Conservation (phyloP, 2,113 vertebrate genomes). For the Mobula birostris region DNA sequence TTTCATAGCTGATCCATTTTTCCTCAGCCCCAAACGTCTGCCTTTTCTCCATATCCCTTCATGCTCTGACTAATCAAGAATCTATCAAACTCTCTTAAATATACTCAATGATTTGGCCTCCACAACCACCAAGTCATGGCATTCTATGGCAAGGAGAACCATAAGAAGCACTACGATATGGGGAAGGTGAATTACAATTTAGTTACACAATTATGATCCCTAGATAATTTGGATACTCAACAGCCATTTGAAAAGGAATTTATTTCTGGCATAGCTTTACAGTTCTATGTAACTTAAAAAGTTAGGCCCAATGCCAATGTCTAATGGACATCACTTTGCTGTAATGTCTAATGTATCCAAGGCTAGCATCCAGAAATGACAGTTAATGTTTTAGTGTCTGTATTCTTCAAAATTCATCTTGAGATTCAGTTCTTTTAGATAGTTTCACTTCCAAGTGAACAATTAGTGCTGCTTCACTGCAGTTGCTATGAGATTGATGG, state of each 20-base stretch:
- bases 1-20: too few relatives aligned
- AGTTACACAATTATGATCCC: background rate
- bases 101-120: too few relatives aligned
- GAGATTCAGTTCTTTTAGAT: background rate
- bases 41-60: too few relatives aligned
- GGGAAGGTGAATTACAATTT: background rate
- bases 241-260: background rate
- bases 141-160: background rate
- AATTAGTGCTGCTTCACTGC: too few relatives aligned
- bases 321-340: background rate
- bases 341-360: background rate
- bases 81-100: too few relatives aligned
- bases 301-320: background rate
- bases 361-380: background rate
- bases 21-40: too few relatives aligned
- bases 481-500: too few relatives aligned
- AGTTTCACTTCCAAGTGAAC: too few relatives aligned
- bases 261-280: background rate
- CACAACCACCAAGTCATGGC: too few relatives aligned
- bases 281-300: background rate
- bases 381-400: background rate
- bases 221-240: background rate
- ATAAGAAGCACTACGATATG: background rate
- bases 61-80: too few relatives aligned
- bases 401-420: background rate